Evolutionary conservation across 2,888 invertebrate genomes (phyloP).

Genomic region (Stenchaetothrips biformis): DNA sequence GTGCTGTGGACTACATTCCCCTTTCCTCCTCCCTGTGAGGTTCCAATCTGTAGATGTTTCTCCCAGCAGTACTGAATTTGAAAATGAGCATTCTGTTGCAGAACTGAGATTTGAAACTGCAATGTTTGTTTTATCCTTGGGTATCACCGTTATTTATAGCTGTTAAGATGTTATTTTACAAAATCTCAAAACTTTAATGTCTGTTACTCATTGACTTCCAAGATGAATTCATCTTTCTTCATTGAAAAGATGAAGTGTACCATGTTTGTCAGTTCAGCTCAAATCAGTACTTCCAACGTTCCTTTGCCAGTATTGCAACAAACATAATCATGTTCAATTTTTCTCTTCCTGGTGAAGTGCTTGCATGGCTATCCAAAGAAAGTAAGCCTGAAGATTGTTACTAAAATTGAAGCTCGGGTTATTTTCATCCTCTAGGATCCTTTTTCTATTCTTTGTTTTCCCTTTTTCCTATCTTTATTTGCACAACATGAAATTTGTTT

Average conservation of each 20-base stretch:
- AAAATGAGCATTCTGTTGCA: background rate
- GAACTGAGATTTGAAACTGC: conserved; percentile 19
- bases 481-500: background rate
- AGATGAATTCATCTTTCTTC: background rate
- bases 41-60: conserved; percentile 32
- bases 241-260: background rate
- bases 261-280: background rate
- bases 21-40: background rate
- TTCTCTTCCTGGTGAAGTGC: background rate
- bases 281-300: background rate
- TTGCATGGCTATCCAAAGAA: background rate
- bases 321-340: background rate
- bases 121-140: conserved; percentile 30
- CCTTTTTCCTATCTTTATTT: background rate
- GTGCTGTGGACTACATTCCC: conserved; percentile 34
- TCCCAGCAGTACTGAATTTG: conserved; percentile 33
- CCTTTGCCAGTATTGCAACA: background rate
- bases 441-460: conserved; percentile 17
- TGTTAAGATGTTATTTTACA: conserved; percentile 12
- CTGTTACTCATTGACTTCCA: background rate
- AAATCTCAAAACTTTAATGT: background rate
- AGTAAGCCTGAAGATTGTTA: background rate
- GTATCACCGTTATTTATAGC: background rate
- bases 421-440: background rate
- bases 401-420: background rate